Evolutionary conservation across 2,888 invertebrate genomes (phyloP), one percentile per base, ranked within the genome.

Genomic region (Eucriotettix oculatus): DNA sequence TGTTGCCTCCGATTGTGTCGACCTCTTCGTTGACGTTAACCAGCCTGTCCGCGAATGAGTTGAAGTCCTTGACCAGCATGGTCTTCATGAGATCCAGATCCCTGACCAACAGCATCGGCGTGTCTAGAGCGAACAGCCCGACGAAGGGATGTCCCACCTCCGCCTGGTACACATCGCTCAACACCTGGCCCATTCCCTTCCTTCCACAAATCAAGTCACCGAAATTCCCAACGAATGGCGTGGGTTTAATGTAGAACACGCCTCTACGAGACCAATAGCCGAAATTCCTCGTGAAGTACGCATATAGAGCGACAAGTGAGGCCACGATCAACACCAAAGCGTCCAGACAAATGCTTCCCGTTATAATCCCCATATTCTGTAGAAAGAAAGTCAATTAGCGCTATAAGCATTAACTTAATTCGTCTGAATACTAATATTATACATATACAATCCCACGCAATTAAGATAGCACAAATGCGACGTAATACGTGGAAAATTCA

Each of bases 1-100:
- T 59, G 11, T 57, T 56, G 1, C 43, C 52, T 2, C 44, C 16
- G 43, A 61, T 17, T 14, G 61, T 58, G 43, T 62, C 60, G 12
- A 58, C 14, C 0, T 52, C 40, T 12, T 43, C 54, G 16, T 56
- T 44, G 17, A 58, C 16, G 9, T 16, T 12, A 3, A 43, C 12
- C 16, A 41, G 40, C 40, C 57, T 44, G 16, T 59, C 56, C 12
- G 42, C 9, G 58, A 62, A 62, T 40, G 11, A 16, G 10, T 58
- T 29, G 12, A 55, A 40, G 41, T 62, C 62, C 57, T 61, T 61
- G 14, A 56, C 61, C 14, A 60, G 43, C 17, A 60, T 29, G 16
- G 12, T 54, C 42, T 58, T 58, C 40, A 44, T 40, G 11, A 59
- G 10, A 1, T 61, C 57, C 12, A 56, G 44, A 17, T 61, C 59